Evolutionary conservation across 2,888 invertebrate species (phyloP), one percentile per base, ranked within the genome.

Genomic region (Macrosoma leucophasiata): DNA sequence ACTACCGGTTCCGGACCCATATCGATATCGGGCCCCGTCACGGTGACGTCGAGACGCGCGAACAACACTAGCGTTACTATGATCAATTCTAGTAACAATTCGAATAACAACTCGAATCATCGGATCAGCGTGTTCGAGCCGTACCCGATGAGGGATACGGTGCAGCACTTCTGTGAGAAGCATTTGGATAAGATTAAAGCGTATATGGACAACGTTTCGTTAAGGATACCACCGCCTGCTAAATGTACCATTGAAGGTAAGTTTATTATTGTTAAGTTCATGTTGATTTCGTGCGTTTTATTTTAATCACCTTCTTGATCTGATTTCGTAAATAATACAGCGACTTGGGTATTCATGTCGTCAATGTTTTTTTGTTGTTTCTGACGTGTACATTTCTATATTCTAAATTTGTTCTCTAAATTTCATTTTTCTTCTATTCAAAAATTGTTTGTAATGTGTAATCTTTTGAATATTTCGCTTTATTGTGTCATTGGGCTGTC

Each of bases 131-230:
- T 94, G 30, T 94, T 94, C 71, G 94, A 95, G 72, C 94, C 95
- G 3, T 94, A 92, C 56, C 94, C 94, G n/a, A 94, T 94, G 94
- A 71, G 94, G 13, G 94, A 95, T 65, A 94, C 94, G 0, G 95
- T 97, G 21, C 95, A 96, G 61, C 96, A 97, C 72, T 97, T 97
- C 75, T 97, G 97, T 73, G 96, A 96, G 72, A 97, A 97, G 70
- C 96, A 97, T 64, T 78, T 96, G 46, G 91, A 93, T 49, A 96
- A 96, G 67, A 97, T 97, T 36, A 94, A 95, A 68, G 87, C 89
- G 11, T 97, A 94, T 60, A 96, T 97, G 91, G 92, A 93, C 52
- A 93, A 93, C 60, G 89, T 96, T 3, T 92, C 92, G 14, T 85
- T 93, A 41, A 86, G 91, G 57, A 86, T 97, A 58, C 97, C 97